Percentiles rank a stretch among this genome's conserved stretches.
Evolutionary conservation across 2,888 invertebrate genomes (phyloP).

Genomic region (Pediacus dermestoides): DNA sequence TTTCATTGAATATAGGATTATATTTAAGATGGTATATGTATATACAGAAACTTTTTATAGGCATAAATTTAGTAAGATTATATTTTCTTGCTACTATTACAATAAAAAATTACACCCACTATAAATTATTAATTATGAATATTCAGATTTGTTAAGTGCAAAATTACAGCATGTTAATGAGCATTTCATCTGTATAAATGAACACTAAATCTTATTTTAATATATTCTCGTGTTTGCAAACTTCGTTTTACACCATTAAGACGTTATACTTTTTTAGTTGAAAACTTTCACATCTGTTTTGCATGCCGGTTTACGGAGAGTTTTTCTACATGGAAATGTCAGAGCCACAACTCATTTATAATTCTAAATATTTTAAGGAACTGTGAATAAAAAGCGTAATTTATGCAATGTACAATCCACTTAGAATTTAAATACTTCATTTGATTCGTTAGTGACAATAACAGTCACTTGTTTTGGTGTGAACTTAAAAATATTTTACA

Average conservation of each 20-base stretch:
- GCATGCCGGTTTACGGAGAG: slow-evolving; percentile 1
- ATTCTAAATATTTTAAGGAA: slow-evolving; percentile 3
- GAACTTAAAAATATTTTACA: background rate
- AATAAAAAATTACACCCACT: no score
- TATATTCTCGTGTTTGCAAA: no score
- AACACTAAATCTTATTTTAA: no score
- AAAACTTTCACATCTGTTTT: slow-evolving; percentile 5
- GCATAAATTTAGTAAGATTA: no score
- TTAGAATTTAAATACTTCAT: slow-evolving; percentile 6
- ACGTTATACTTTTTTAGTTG: background rate
- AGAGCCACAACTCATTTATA: slow-evolving; percentile 5
- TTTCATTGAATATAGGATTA: no score
- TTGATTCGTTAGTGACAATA: slow-evolving; percentile 5
- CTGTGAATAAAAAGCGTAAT: background rate
- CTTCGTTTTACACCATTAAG: no score
- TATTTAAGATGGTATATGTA: no score
- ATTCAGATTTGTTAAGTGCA: no score
- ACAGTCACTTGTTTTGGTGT: slow-evolving; percentile 2
- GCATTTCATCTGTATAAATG: background rate
- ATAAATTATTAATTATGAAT: no score
- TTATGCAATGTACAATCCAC: slow-evolving; percentile 5
- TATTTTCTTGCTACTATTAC: no score
- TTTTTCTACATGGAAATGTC: slow-evolving; percentile 2
- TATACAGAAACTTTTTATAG: no score
- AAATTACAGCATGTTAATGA: slow-evolving; percentile 2